Conservation (phyloP, 2,888 invertebrate species). For the Epistrophe eligans region DNA sequence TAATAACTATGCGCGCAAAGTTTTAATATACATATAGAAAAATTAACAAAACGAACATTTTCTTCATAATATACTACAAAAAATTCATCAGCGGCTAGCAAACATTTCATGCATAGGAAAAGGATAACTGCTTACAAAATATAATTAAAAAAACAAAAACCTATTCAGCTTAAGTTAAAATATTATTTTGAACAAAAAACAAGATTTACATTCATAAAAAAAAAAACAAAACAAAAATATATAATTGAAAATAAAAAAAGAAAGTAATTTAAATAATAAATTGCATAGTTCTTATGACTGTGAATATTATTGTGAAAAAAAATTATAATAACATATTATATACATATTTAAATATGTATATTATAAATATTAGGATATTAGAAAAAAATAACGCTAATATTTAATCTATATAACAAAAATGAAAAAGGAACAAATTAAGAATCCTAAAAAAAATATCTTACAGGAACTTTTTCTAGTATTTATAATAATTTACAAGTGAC, state of each 20-base stretch:
- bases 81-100: constrained; percentile 57
- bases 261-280: constrained; percentile 67
- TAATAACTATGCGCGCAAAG: constrained; percentile 74
- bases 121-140: constrained; percentile 49
- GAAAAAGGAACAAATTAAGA: constrained; percentile 55
- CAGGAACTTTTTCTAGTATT: constrained; percentile 75
- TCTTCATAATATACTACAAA: constrained; percentile 15
- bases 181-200: constrained; percentile 43
- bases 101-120: constrained; percentile 68
- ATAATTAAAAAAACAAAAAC: constrained; percentile 43
- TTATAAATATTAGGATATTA: constrained; percentile 60
- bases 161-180: constrained; percentile 66
- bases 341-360: constrained; percentile 37
- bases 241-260: constrained; percentile 40
- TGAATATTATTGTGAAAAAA: constrained; percentile 76
- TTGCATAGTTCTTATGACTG: constrained; percentile 78
- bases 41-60: not conserved
- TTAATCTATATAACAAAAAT: constrained; percentile 23
- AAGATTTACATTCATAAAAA: constrained; percentile 13
- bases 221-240: not conserved
- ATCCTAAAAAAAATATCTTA: constrained; percentile 73
- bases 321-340: constrained; percentile 43
- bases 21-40: constrained; percentile 68
- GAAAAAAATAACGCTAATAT: constrained; percentile 56
- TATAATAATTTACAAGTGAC: constrained; percentile 63